Evolutionary conservation across 2,888 invertebrate genomes (phyloP), one percentile per base, ranked within the genome.

Genomic region (Chrysolina oricalcia): DNA sequence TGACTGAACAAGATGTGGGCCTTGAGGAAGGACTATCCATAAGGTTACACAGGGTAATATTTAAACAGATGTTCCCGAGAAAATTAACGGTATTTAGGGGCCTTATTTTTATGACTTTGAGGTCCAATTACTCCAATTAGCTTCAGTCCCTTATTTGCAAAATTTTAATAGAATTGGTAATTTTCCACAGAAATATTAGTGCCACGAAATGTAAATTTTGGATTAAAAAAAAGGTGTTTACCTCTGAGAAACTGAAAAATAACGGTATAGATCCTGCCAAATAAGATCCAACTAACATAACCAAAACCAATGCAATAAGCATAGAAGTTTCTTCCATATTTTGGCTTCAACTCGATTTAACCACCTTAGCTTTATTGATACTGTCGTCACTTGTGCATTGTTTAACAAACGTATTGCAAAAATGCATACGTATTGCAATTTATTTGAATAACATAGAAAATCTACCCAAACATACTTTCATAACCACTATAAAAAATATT

Each of bases 211-310:
- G 5, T 40, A 40, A 5, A 40, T 5, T 6, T 50, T 50, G 17
- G 17, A 1, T 10, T 53, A 0, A 19, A 21, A 53, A 23, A 5
- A 11, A 53, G 10, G 0, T 63, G 17, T 35, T 89, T 90, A 98
- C 98, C 94, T 99, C 99, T 43, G 98, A 98, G 88, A 99, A 93
- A 83, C 93, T 94, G 88, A 99, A 95, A 81, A 98, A 95, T 80
- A 99, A 90, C 23, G 99, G 99, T 86, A 99, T 95, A 76, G 95
- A 96, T 69, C 99, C 99, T 82, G 98, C 95, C 70, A 98, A 89
- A 89, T 98, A 99, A 72, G 98, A 98, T 1, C 99, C 99, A 73
- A 98, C 91, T 79, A 99, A 90, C 99, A 99, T 99, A 74, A 99
- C 96, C 85, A 97, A 85, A 72, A 94, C 95, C 65, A 98, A 90